Conservation (phyloP, 1,140 invertebrate genomes). For the Euura saliciscinereae region DNA sequence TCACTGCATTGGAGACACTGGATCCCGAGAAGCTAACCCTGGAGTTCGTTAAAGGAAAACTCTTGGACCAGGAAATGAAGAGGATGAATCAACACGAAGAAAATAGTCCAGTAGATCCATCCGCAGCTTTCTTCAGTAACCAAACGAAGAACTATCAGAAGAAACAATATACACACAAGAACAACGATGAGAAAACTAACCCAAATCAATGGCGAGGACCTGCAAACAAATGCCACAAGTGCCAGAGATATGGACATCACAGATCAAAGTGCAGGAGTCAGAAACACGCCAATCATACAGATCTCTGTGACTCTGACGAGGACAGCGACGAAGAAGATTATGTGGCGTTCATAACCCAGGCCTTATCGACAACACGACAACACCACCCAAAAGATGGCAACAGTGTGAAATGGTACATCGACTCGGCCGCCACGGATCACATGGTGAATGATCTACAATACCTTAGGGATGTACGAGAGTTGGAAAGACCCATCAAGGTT, state of each 20-base stretch:
- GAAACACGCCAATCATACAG: background rate
- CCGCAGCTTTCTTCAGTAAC: constrained; percentile 1
- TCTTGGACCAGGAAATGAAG: constrained; percentile 10
- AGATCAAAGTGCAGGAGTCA: background rate
- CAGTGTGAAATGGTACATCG: background rate
- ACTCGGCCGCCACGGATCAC: background rate
- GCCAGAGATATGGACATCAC: background rate
- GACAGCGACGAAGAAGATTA: background rate
- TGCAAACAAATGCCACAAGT: constrained; percentile 7
- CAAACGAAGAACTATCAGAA: background rate
- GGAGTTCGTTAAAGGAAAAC: constrained; percentile 20
- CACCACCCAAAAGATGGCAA: background rate
- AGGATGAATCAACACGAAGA: background rate
- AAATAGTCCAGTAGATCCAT: background rate
- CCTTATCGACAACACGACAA: background rate
- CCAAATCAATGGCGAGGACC: background rate
- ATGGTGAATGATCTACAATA: background rate
- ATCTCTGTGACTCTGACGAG: background rate
- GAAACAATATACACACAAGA: background rate
- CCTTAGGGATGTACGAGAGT: background rate
- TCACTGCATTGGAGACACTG: constrained; percentile 19
- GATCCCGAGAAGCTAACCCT: constrained; percentile 19
- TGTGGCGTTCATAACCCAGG: background rate
- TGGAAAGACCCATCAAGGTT: background rate
- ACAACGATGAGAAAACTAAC: background rate